phyloP scores from a whole-genome alignment of 2,113 vertebrate genomes.

The Speoplatyrhinus poulsoni region DNA sequence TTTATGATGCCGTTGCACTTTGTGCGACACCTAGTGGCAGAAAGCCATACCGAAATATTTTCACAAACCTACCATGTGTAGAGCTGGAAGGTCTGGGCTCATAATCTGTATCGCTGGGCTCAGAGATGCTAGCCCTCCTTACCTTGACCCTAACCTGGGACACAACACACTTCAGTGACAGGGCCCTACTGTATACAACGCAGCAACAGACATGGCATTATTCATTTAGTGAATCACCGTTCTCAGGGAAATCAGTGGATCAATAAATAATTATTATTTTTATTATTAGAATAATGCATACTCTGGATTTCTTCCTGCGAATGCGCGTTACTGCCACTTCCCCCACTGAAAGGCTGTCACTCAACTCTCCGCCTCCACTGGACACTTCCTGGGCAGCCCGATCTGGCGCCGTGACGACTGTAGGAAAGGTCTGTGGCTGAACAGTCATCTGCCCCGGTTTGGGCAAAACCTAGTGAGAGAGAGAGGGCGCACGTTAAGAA shows the following conservation, averaged over 20 bases:
- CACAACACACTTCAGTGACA: background rate
- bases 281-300: constrained; percentile 31
- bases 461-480: constrained; percentile 75
- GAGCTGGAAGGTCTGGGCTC: constrained; percentile 51
- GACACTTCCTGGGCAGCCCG: constrained; percentile 79
- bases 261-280: too few species aligned
- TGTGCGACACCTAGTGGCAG: too few species aligned
- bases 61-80: constrained; percentile 65
- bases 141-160: constrained; percentile 87
- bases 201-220: background rate
- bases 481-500: background rate
- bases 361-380: constrained; percentile 83
- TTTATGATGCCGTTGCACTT: too few species aligned
- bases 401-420: constrained; percentile 57
- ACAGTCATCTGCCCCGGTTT: constrained; percentile 63
- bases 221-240: too few species aligned
- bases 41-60: too few species aligned
- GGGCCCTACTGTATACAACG: background rate
- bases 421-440: constrained; percentile 62
- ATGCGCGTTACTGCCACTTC: constrained; percentile 58
- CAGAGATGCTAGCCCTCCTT: constrained; percentile 90
- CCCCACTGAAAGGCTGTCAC: constrained; percentile 81
- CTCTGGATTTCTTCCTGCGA: constrained; percentile 80
- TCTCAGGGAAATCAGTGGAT: too few species aligned
- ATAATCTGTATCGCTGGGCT: constrained; percentile 87